A percentile compares a stretch with the other conserved stretches of the same genome.
These are phyloP conservation scores for Odontophorus gujanensis DNA, from an alignment of 2,113 vertebrate species.

Conservation along the genomic window DNA sequence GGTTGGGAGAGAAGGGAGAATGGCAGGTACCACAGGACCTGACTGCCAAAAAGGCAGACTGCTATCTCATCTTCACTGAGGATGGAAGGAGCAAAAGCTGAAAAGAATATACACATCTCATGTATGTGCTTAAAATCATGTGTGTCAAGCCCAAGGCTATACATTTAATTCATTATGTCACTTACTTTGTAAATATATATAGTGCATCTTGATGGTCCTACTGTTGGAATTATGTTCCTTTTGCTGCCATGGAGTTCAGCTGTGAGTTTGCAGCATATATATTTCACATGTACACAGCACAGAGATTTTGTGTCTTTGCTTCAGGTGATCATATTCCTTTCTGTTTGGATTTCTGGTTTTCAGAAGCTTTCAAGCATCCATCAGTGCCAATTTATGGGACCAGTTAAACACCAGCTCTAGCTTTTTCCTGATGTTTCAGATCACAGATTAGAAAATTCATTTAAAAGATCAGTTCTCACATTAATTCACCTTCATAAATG, in stretches of 20 bases:
- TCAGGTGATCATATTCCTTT: background rate
- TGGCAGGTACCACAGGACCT: background rate
- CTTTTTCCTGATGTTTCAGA: background rate
- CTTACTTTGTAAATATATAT: background rate
- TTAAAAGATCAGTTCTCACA: background rate
- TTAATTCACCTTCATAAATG: background rate
- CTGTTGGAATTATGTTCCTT: background rate
- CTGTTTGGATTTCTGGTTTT: conserved; percentile 22
- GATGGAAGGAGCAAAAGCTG: background rate
- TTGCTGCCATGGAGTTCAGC: background rate
- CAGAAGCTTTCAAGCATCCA: background rate
- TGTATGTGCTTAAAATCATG: background rate
- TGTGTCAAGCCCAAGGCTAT: background rate
- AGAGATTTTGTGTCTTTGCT: background rate
- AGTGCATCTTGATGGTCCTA: background rate
- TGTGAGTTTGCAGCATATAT: background rate
- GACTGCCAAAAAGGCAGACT: too few relatives aligned
- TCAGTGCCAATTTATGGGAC: background rate
- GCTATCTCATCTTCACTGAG: background rate
- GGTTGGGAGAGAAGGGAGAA: background rate
- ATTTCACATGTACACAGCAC: background rate
- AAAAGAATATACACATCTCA: background rate
- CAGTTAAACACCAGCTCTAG: background rate
- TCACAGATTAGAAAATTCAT: background rate
- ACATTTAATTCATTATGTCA: background rate